A percentile compares a stretch with the other conserved stretches of the same genome.
phyloP scores from a whole-genome alignment of 2,113 vertebrate species.

The Strigops habroptila region DNA sequence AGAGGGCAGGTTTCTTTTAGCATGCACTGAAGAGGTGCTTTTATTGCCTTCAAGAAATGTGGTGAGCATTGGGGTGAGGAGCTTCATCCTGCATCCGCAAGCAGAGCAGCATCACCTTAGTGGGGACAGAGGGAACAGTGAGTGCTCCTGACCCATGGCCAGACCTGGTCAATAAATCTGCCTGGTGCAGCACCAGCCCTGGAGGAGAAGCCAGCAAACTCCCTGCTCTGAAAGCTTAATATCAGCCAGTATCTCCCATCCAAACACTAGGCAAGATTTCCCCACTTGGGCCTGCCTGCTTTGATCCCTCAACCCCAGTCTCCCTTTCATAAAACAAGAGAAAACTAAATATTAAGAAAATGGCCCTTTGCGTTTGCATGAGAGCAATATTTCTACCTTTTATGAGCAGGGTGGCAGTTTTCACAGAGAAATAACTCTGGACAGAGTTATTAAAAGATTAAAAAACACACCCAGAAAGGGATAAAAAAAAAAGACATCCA shows the following conservation, averaged over 20 bases:
- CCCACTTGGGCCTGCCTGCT: not conserved
- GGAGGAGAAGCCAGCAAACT: not conserved
- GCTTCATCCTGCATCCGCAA: not conserved
- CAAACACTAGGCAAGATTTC: not conserved
- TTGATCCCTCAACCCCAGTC: not conserved
- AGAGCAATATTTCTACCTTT: not conserved
- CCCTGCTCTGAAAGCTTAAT: not conserved
- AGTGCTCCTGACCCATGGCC: not conserved
- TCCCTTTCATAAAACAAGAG: not conserved
- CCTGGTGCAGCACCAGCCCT: not conserved
- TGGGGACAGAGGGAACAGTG: not conserved
- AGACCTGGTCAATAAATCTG: not conserved
- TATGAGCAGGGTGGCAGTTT: not conserved
- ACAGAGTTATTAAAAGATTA: slow-evolving; percentile 54
- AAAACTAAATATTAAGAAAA: not conserved
- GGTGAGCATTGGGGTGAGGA: not conserved
- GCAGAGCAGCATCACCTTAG: not conserved
- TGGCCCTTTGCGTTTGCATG: not conserved
- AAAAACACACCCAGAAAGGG: not conserved
- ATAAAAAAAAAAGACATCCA: not conserved
- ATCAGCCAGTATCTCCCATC: not conserved
- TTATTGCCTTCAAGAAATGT: not conserved
- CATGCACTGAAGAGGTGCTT: not conserved
- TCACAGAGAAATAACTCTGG: not conserved
- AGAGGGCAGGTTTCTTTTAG: not conserved